phyloP scores from a whole-genome alignment of 2,888 invertebrate species.

The Crocallis elinguaria region DNA sequence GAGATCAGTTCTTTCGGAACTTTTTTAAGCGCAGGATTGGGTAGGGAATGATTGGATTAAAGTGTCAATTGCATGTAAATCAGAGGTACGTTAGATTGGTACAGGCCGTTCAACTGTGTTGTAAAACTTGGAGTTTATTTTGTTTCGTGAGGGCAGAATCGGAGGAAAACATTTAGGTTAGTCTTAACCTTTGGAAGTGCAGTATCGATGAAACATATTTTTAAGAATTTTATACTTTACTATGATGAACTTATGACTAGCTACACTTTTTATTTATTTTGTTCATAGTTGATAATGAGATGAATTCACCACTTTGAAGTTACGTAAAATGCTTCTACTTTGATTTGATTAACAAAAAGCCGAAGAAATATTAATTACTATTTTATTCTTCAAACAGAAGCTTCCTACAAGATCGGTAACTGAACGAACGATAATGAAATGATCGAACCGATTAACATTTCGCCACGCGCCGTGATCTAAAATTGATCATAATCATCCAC shows the following conservation, averaged over 20 bases:
- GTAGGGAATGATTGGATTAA: conserved; percentile 51
- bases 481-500: conserved; percentile 23
- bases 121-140: conserved; percentile 5
- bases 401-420: conserved; percentile 28
- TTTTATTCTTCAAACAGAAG: conserved; percentile 27
- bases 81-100: conserved; percentile 25
- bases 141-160: background rate
- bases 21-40: conserved; percentile 56
- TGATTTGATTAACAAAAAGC: background rate
- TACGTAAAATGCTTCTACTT: no score
- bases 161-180: background rate
- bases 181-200: background rate
- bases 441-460: conserved; percentile 34
- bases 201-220: no score
- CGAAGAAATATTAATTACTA: background rate
- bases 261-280: no score
- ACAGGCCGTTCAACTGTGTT: conserved; percentile 30
- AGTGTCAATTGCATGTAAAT: conserved; percentile 44
- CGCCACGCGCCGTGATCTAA: conserved; percentile 29
- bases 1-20: conserved; percentile 53
- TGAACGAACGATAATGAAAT: conserved; percentile 29
- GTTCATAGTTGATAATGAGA: no score
- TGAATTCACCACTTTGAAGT: background rate
- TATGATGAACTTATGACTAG: no score
- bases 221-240: no score